Base-by-base conservation (phyloP, 2,888 invertebrate genomes). In the Drosophila stalkeri region DNA sequence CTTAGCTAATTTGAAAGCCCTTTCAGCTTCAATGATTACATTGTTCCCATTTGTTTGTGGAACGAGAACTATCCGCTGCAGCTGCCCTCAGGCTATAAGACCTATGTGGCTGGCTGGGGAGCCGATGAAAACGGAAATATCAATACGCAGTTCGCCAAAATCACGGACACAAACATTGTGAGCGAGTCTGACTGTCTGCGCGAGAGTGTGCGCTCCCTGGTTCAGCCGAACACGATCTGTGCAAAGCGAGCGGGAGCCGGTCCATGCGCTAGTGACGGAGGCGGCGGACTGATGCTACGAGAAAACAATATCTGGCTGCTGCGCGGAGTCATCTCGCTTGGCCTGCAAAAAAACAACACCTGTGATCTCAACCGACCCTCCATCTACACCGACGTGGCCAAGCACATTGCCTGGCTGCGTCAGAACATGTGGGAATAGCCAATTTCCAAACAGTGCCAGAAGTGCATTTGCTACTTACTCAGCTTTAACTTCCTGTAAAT, bases 341-440 rank as follows among this genome's bases (percentile, higher is more conserved):
- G 94, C 0, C 73, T 73, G 27, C 12, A 14, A 0, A 65, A 69
- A 39, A 51, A 60, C 23, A 93, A 93, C 59, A 92, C 86, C 59
- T 96, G 96, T 84, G 94, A 96, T 86, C 93, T 95, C 0, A 91
- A 93, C 37, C 94, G 95, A 77, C 96, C 94, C 79, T 92, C 95
- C 1, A 94, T 96, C 12, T 96, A 95, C 83, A 95, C 95, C 0
- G 96, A 96, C 82, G 91, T 94, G 31, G 94, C 95, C 2, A 93
- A 95, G 81, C 94, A 94, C 81, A 90, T 93, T 35, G 75, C 86
- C 14, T 95, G 95, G 95, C 93, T 95, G 31, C 83, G 79, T 16
- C 66, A 66, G 20, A 89, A 90, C 59, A 86, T 91, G 78, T 80
- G 82, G 90, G 20, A 64, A 39, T 77, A 70, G 73, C 43, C 23